Base-by-base conservation (phyloP, 2,888 invertebrate species). In the Ornithoptera priamus region DNA sequence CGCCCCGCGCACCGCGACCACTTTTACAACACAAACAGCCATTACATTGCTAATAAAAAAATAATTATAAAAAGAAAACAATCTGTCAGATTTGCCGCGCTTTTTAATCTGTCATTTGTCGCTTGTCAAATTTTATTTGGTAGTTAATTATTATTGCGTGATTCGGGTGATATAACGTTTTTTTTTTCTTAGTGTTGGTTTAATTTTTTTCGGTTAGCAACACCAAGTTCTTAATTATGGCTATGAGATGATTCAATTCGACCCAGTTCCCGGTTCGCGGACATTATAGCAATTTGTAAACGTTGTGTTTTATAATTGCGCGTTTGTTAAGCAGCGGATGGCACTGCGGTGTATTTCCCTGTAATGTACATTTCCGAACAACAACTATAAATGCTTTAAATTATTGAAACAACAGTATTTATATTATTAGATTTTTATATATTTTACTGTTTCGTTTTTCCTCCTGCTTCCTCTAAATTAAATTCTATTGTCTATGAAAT, bases 1-100 rank as follows among this genome's bases (percentile, higher is more conserved):
- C 87, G 89, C 88, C 88, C 87, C 84, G 87, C 89, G 87, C 75
- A 83, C 79, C 81, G 86, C 78, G 74, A 85, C 82, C 82, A 87
- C 88, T 78, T 81, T 59, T 75, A 79, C 81, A 76, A 75, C 77
- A 80, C 72, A 75, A 77, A 75, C 71, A 80, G 75, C 76, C n/a
- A 74, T 72, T 76, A 74, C 75, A 77, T 76, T 75, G 71, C 72
- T 82, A 77, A 81, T 80, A 78, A 76, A 63, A 68, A 75, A 17
- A 50, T 7, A 50, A 50, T 18, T 17, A 7, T 50, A 18, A 78
- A 75, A 77, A 79, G 79, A 75, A 75, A 71, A 77, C 73, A 75
- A 76, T 76, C 69, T 67, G 67, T 79, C 69, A 69, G 71, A 30
- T 30, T 69, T 66, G 66, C 67, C 76, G 74, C 73, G 71, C 68